phyloP scores from a whole-genome alignment of 2,113 vertebrate species.

The Chaetodon auriga region DNA sequence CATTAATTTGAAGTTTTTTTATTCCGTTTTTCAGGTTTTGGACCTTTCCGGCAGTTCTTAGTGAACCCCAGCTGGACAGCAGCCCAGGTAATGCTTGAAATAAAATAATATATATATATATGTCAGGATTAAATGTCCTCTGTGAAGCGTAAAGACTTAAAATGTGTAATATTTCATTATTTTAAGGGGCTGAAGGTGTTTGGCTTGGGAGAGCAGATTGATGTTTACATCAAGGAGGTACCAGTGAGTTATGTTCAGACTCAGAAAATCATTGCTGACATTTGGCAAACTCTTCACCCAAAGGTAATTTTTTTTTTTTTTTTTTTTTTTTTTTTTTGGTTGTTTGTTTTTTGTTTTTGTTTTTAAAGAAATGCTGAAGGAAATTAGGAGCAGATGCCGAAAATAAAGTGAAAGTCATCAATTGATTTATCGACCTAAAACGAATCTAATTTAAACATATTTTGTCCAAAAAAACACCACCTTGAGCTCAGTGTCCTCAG shows the following conservation, averaged over 20 bases:
- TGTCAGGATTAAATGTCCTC: not conserved
- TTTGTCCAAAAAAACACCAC: not conserved
- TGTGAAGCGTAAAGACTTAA: not conserved
- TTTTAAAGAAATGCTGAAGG: too few species aligned
- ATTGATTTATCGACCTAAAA: not conserved
- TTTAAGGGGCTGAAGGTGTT: conserved; percentile 85
- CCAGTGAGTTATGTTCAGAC: conserved; percentile 87
- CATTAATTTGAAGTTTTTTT: not conserved
- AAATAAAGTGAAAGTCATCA: not conserved
- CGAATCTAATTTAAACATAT: too few species aligned
- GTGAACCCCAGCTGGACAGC: conserved; percentile 90
- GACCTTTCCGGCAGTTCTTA: conserved; percentile 87
- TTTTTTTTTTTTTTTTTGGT: too few species aligned
- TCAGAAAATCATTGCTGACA: conserved; percentile 77
- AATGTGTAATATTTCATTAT: not conserved
- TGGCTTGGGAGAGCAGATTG: conserved; percentile 79
- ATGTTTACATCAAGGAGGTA: conserved; percentile 81
- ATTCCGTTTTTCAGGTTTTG: conserved; percentile 76
- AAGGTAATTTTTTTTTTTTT: conserved; percentile 83
- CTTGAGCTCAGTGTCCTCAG: not conserved
- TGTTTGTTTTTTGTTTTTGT: too few species aligned
- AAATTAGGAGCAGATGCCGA: not conserved
- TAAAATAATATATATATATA: too few species aligned
- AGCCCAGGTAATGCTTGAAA: conserved; percentile 84
- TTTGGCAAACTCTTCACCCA: conserved; percentile 87